Percentiles rank a stretch among this genome's conserved stretches.
These are phyloP conservation scores for Synanthedon andrenaeformis DNA, from an alignment of 2,888 invertebrate genomes.

Conservation along the genomic window DNA sequence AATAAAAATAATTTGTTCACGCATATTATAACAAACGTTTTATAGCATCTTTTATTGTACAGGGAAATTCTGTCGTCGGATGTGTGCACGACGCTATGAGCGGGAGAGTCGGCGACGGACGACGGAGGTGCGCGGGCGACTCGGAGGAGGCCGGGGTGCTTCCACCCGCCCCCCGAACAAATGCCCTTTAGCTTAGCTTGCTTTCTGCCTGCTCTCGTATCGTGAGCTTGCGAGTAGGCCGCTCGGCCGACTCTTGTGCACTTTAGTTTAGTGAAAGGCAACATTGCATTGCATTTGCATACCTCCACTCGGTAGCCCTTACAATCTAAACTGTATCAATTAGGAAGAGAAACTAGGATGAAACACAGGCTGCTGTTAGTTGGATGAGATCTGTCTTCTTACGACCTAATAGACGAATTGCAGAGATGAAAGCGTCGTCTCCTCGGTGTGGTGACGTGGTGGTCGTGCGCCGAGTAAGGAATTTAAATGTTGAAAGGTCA, in stretches of 20 bases:
- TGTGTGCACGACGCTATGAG: too few relatives aligned
- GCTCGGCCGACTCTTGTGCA: slow-evolving; percentile 24
- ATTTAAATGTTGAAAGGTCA: too few relatives aligned
- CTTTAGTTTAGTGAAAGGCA: slow-evolving; percentile 53
- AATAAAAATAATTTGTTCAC: too few relatives aligned
- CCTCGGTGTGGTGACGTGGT: too few relatives aligned
- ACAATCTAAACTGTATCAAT: not conserved
- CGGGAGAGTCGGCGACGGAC: slow-evolving; percentile 5
- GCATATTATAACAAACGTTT: too few relatives aligned
- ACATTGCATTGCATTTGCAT: slow-evolving; percentile 22
- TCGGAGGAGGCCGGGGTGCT: slow-evolving; percentile 16
- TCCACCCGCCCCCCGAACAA: slow-evolving; percentile 19
- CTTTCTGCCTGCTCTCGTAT: slow-evolving; percentile 43
- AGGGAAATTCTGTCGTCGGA: too few relatives aligned
- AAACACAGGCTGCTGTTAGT: too few relatives aligned
- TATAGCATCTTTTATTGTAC: too few relatives aligned
- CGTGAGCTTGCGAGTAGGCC: slow-evolving; percentile 40
- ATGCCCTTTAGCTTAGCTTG: slow-evolving; percentile 56
- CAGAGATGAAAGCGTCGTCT: too few relatives aligned
- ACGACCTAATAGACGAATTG: too few relatives aligned
- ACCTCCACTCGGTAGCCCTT: not conserved
- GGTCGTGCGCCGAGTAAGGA: too few relatives aligned
- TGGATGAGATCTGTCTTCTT: too few relatives aligned
- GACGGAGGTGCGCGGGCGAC: slow-evolving; percentile 11
- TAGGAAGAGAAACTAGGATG: not conserved